These are phyloP conservation scores for Seira sanloemensis DNA, from an alignment of 2,888 invertebrate species.

Conservation along the genomic window DNA sequence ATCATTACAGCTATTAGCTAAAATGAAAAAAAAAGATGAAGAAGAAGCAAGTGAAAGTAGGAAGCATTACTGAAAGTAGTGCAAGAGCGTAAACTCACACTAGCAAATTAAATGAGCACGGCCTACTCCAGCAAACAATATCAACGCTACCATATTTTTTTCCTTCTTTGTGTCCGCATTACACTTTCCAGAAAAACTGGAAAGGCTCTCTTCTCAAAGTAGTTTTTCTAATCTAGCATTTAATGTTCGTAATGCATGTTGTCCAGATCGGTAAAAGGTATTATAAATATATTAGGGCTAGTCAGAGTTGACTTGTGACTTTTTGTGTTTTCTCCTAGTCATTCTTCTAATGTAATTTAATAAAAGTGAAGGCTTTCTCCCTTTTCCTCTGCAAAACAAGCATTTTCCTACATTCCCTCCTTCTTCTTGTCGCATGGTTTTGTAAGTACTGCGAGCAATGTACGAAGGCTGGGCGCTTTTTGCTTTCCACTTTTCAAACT, in stretches of 20 bases:
- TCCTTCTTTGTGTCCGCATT: no score
- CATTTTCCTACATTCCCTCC: no score
- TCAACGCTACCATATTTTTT: no score
- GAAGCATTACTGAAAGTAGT: background rate
- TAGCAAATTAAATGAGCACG: no score
- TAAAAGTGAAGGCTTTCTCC: conserved; percentile 49
- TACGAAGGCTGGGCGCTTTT: background rate
- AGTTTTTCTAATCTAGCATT: conserved; percentile 61
- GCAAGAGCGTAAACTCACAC: background rate
- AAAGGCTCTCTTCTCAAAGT: conserved; percentile 34
- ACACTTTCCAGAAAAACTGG: background rate
- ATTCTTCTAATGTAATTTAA: conserved; percentile 63
- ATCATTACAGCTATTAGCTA: conserved; percentile 27
- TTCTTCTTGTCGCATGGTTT: conserved; percentile 21
- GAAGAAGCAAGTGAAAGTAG: conserved; percentile 11
- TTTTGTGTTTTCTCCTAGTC: conserved; percentile 47
- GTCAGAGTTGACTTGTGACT: conserved; percentile 57
- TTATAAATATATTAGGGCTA: conserved; percentile 56
- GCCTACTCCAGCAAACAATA: no score
- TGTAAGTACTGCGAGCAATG: background rate
- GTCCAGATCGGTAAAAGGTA: conserved; percentile 57
- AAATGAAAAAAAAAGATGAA: conserved; percentile 27
- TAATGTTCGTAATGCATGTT: conserved; percentile 62
- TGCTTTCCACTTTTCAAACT: no score
- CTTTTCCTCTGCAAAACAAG: no score